phyloP scores from a whole-genome alignment of 2,113 vertebrate species.

The Theristicus caerulescens region DNA sequence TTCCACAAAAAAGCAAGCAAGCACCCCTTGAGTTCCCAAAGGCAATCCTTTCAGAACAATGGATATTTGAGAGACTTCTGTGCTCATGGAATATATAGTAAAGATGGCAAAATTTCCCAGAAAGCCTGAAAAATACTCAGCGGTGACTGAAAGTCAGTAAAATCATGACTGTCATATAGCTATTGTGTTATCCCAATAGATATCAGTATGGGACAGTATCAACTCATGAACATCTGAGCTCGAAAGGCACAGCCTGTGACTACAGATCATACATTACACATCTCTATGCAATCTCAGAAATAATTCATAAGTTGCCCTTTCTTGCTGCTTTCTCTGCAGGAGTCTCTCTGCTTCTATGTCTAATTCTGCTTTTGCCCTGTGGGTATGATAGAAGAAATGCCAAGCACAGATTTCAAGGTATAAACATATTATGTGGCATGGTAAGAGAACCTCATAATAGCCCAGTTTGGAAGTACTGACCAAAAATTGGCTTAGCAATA shows the following conservation, averaged over 20 bases:
- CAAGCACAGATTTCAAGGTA: not conserved
- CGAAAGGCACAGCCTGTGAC: not conserved
- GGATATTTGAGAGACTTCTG: not conserved
- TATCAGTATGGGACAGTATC: not conserved
- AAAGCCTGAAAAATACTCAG: not conserved
- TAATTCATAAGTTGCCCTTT: not conserved
- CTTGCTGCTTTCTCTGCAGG: not conserved
- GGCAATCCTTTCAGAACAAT: constrained; percentile 31
- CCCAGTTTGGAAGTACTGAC: not conserved
- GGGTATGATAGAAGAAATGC: not conserved
- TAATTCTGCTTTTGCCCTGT: not conserved
- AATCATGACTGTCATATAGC: not conserved
- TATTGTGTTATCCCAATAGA: not conserved
- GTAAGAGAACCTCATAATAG: not conserved
- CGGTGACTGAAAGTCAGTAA: not conserved
- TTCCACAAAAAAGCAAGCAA: not conserved
- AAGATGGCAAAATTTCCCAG: not conserved
- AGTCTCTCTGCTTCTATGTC: not conserved
- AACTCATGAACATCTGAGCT: not conserved
- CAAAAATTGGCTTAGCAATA: not conserved
- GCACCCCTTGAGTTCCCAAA: not conserved
- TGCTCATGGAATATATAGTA: not conserved
- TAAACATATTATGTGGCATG: not conserved
- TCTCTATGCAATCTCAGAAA: not conserved
- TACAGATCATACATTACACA: not conserved